Evolutionary conservation across 2,797 vertebrate species (phyloP), one percentile per base, ranked within the genome.

Genomic region (Muraenolepis orangiensis): DNA sequence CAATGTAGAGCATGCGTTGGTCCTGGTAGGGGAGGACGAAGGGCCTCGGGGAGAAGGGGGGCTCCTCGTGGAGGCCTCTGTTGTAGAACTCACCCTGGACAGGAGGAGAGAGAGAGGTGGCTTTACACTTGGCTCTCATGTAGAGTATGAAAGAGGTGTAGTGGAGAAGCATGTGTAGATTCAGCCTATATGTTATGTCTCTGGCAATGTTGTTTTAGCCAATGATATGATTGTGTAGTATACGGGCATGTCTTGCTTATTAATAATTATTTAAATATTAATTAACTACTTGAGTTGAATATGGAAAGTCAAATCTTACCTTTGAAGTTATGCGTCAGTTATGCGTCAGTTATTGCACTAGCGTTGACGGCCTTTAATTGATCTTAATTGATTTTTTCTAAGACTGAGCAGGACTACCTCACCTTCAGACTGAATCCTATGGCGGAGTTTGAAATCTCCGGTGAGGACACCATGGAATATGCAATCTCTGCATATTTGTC

Each of bases 1-100:
- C 94, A 0, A 96, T 74, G 84, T 95, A 94, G 32, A 96, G 42
- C 93, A 96, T 96, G 67, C 88, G 93, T 81, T 86, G 88, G 34
- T 16, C 64, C 76, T 90, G 76, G 1, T 90, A 77, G 0, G 93
- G 91, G 57, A 96, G 83, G 40, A 74, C 66, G 72, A 96, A 95
- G 0, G 84, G 86, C 5, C 40, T 14, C 0, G 95, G 87, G 6
- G 82, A 57, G 82, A 96, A 95, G 0, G 94, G 94, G 23, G 95
- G 93, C 80, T 94, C 93, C 80, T 88, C 86, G 64, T 93, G 93
- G 29, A 83, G 86, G 36, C 87, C 91, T 0, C 92, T 91, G 84
- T 92, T 93, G 86, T 94, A 95, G 79, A 95, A 94, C 81, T 93
- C 86, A 0, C 93, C 93, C 94, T 94, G 14, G 72, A 72, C 18